These are phyloP conservation scores for Hirtodrosophila cameraria DNA, from an alignment of 2,888 invertebrate species.

Conservation along the genomic window DNA sequence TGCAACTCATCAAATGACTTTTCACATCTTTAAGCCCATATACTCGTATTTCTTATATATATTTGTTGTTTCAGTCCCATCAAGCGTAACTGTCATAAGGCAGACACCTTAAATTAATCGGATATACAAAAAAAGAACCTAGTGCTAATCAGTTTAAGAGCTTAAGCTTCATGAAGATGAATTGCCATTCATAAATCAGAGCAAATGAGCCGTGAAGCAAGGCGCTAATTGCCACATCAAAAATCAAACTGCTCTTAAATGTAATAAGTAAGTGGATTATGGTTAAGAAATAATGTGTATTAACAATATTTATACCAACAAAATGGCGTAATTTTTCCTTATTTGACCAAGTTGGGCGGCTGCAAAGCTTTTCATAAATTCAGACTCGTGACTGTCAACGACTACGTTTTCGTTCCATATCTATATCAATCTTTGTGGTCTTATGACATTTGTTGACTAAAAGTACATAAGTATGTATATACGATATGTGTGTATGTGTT, in stretches of 20 bases:
- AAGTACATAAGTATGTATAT: too few species aligned
- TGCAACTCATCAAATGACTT: too few species aligned
- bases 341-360: too few species aligned
- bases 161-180: background rate
- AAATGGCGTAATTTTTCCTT: constrained; percentile 32
- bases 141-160: constrained; percentile 11
- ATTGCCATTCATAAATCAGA: constrained; percentile 9
- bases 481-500: background rate
- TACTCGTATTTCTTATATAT: too few species aligned
- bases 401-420: constrained; percentile 31
- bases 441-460: constrained; percentile 63
- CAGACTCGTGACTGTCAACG: constrained; percentile 57
- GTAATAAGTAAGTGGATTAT: background rate
- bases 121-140: background rate
- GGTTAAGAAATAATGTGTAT: constrained; percentile 4
- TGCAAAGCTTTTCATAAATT: constrained; percentile 62
- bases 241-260: background rate
- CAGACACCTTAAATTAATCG: background rate
- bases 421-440: constrained; percentile 52
- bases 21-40: too few species aligned
- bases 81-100: too few species aligned
- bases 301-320: background rate
- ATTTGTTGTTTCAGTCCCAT: too few species aligned
- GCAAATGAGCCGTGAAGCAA: background rate
- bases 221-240: background rate